Evolutionary conservation across 2,888 invertebrate species (phyloP).

Genomic region (Philaethria dido): DNA sequence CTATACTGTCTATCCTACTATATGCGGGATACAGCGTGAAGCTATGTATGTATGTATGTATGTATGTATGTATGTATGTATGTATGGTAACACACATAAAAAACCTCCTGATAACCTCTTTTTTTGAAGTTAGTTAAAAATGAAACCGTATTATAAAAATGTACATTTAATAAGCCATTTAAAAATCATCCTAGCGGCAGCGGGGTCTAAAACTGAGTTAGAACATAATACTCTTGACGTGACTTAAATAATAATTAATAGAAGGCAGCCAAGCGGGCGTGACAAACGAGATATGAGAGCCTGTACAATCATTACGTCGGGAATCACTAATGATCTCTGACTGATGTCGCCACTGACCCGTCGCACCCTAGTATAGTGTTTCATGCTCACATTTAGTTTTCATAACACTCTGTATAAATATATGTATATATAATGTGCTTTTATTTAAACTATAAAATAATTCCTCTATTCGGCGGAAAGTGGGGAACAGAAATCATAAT

Average conservation of each 20-base stretch:
- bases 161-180: conserved; percentile 17
- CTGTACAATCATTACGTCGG: conserved; percentile 38
- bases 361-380: conserved; percentile 34
- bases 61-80: no score
- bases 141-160: not conserved
- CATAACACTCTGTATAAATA: not conserved
- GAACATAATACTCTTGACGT: conserved; percentile 36
- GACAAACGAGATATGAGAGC: conserved; percentile 38
- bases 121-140: no score
- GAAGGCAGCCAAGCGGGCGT: conserved; percentile 29
- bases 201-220: conserved; percentile 32
- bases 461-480: no score
- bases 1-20: no score
- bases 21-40: no score
- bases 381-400: conserved; percentile 19
- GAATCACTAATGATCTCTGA: conserved; percentile 45
- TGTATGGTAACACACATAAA: no score
- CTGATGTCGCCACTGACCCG: conserved; percentile 42
- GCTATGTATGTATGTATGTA: no score
- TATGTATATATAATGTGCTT: not conserved
- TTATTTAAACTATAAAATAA: no score
- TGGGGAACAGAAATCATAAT: no score
- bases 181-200: conserved; percentile 21
- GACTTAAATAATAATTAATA: conserved; percentile 39
- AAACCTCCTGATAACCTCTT: no score